Base-by-base conservation (phyloP, 2,113 vertebrate species). In the Cyanoliseus patagonus region DNA sequence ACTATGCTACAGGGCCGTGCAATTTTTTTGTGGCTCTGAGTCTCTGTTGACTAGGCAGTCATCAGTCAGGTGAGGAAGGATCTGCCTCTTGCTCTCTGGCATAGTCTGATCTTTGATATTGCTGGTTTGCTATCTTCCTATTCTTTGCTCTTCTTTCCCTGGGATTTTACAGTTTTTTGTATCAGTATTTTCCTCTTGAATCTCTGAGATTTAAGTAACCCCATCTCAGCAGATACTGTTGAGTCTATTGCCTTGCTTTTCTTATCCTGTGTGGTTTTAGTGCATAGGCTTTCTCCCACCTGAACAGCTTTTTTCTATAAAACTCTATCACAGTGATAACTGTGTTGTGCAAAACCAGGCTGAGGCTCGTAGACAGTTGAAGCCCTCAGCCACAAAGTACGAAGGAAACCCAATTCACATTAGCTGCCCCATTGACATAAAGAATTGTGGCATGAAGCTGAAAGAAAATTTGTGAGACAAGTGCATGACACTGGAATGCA, bases 331-430 rank as follows among this genome's bases (percentile, higher is more conserved):
- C 0, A 0, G 44, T 79, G 62, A 55, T 35, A 76, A 15, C 4
- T 3, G 11, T 33, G 19, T 39, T 68, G 23, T 84, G 57, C 41
- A 51, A 85, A 89, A 55, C 17, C 12, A 75, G 55, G 13, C 37
- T n/a, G 46, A 46, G 24, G 25, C 5, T 20, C 0, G 0, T 2
- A 68, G 61, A 13, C 12, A 67, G 35, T 55, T 59, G 17, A 53
- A 91, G 37, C 17, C 23, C 59, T 59, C 42, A 42, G 66, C 51
- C 62, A 19, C 35, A 23, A 41, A 11, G 5, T 74, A 62, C 1
- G 1, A 47, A 57, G 37, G 5, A 14, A 75, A 70, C 12, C 10
- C 66, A 39, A 3, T 53, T 63, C 85, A 24, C 23, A 10, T 28
- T 63, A 69, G 33, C 51, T 93, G n/a, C 20, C 39, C 31, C 42